phyloP scores from a whole-genome alignment of 2,113 vertebrate genomes.

The Hydropotes inermis region DNA sequence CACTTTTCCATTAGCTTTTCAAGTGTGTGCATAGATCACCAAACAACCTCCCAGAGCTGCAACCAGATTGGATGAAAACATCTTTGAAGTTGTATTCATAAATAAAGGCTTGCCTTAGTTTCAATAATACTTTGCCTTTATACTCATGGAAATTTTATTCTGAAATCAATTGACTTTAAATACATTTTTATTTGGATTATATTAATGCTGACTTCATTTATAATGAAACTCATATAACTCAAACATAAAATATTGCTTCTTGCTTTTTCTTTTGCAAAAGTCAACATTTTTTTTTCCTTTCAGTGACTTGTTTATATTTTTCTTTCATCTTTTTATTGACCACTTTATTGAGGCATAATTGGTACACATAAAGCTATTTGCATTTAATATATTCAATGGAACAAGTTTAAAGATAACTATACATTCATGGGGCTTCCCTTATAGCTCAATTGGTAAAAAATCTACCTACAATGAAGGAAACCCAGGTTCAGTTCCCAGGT shows the following conservation, averaged over 20 bases:
- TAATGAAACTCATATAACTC: constrained; percentile 2
- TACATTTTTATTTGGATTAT: constrained; percentile 18
- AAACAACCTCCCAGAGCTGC: background rate
- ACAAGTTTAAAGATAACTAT: background rate
- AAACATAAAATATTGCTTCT: background rate
- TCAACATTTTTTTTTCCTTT: background rate
- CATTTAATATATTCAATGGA: background rate
- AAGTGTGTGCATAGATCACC: background rate
- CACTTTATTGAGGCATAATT: background rate
- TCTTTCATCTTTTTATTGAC: background rate
- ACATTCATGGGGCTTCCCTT: background rate
- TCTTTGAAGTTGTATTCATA: background rate
- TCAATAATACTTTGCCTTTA: background rate
- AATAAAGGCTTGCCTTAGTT: background rate
- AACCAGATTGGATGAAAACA: background rate
- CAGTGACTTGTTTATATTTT: background rate
- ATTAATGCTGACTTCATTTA: background rate
- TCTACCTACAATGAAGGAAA: background rate
- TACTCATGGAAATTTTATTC: background rate
- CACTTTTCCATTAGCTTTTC: background rate
- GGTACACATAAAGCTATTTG: background rate
- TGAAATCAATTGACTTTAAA: background rate
- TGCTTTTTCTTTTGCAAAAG: background rate
- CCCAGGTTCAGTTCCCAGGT: fast-evolving
- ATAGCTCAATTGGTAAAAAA: background rate